A percentile compares a stretch with the other conserved stretches of the same genome.
phyloP scores from a whole-genome alignment of 2,888 invertebrate species.

The Cheiracanthium punctorium region DNA sequence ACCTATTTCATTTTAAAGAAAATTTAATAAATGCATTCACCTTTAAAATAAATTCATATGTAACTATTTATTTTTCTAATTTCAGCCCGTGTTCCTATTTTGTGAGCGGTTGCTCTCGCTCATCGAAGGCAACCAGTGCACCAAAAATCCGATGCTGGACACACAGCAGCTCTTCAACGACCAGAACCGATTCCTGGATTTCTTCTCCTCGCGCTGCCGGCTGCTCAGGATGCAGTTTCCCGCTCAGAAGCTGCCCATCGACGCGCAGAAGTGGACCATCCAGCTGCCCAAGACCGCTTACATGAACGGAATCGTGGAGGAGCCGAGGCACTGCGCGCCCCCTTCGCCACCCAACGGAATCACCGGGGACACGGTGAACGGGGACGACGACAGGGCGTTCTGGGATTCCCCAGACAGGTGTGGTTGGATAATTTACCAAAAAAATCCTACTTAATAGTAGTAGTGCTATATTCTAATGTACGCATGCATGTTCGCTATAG shows the following conservation, averaged over 20 bases:
- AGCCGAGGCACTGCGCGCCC: slow-evolving; percentile 52
- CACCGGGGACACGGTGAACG: slow-evolving; percentile 8
- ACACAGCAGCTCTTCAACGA: slow-evolving; percentile 29
- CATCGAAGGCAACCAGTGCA: slow-evolving; percentile 20
- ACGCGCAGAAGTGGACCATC: slow-evolving; percentile 26
- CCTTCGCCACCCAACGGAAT: slow-evolving; percentile 57
- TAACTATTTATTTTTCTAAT: neutral
- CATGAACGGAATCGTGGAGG: slow-evolving; percentile 44
- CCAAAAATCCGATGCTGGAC: neutral
- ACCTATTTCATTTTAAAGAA: no score
- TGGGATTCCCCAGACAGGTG: slow-evolving; percentile 61
- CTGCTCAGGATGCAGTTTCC: slow-evolving; percentile 36
- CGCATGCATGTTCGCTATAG: no score
- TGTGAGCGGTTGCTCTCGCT: slow-evolving; percentile 82
- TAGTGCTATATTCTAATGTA: no score
- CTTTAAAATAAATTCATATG: neutral
- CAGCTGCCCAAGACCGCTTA: slow-evolving; percentile 25
- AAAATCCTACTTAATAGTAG: no score
- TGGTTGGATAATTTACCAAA: no score
- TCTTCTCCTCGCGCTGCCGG: slow-evolving; percentile 46
- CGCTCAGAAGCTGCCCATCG: neutral
- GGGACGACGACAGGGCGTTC: slow-evolving; percentile 41
- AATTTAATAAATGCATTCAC: neutral
- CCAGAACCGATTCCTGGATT: slow-evolving; percentile 50
- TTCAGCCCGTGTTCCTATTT: slow-evolving; percentile 84